Percentiles rank a stretch among this genome's conserved stretches.
Evolutionary conservation across 1,140 invertebrate genomes (phyloP).

Genomic region (Aphaenogaster ashmeadi): DNA sequence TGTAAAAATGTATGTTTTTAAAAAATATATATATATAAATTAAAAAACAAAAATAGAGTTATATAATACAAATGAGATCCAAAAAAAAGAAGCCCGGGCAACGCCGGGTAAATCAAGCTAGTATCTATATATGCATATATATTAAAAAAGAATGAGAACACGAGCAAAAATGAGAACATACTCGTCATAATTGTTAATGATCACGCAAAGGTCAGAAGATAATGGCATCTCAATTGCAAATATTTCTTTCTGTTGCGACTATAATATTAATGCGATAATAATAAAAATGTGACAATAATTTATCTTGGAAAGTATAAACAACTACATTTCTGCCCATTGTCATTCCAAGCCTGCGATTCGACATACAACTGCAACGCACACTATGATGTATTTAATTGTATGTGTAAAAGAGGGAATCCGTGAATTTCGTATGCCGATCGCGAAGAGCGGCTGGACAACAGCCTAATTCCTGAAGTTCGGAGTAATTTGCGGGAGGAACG

Average conservation of each 20-base stretch:
- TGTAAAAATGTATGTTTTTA: no score
- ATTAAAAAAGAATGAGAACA: neutral
- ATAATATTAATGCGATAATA: neutral
- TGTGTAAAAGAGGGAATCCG: conserved; percentile 73
- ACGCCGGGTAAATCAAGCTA: no score
- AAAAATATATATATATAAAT: no score
- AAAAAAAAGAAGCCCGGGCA: no score
- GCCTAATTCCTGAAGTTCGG: conserved; percentile 76
- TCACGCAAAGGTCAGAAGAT: no score
- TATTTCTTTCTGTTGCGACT: neutral
- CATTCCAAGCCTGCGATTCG: neutral
- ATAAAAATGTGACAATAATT: neutral
- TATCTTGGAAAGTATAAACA: neutral
- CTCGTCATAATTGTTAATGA: neutral
- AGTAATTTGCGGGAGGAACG: conserved; percentile 57
- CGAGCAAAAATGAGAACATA: no score
- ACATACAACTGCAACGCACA: neutral
- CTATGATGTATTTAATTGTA: conserved; percentile 74
- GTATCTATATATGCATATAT: neutral
- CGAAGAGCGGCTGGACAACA: conserved; percentile 73
- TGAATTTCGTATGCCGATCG: conserved; percentile 75
- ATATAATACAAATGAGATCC: no score
- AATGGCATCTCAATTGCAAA: neutral
- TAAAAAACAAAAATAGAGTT: no score
- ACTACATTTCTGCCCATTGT: neutral